Base-by-base conservation (phyloP, 2,888 invertebrate genomes). In the Acleris literana region DNA sequence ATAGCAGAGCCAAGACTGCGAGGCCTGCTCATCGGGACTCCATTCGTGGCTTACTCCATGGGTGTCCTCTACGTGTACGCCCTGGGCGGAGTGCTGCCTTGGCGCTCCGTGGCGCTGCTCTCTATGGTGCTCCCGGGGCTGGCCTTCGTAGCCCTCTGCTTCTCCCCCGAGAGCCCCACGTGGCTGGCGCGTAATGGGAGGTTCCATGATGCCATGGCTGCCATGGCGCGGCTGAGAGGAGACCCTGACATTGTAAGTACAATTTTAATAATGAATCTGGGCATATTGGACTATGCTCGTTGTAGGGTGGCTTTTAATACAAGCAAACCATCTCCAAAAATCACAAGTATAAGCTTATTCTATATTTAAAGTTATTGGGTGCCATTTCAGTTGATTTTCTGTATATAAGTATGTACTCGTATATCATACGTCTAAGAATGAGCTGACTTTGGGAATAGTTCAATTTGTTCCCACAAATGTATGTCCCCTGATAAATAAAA, bases 51-150 rank as follows among this genome's bases (percentile, higher is more conserved):
- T 18, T 96, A 96, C 76, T 95, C 96, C 0, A 84, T 95, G 44
- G 97, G 97, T 25, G 96, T 97, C 53, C 88, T 96, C 0, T 86
- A 96, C 63, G 95, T 96, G 39, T 96, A 96, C 76, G 94, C 94
- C 0, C 85, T 96, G 16, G 96, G 96, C 0, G 95, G 95, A 0
- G 81, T 93, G n/a, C 77, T 96, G 46, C 93, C 94, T 33, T 97
- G 97, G 96, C 88, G 95, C 66, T 84, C 90, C 18, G 96, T 96
- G 58, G 96, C 96, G 6, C 94, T 94, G 77, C 92, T 94, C 54
- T 94, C 94, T 25, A 92, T 93, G 25, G 84, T 94, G 55, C 81
- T 96, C 57, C 96, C 96, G 0, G 76, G 91, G 0, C 70, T 94
- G 29, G 93, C 95, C 0, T 90, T 95, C 49, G 66, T 94, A 1